These are phyloP conservation scores for Malurus splendens DNA, from an alignment of 2,797 vertebrate genomes.

Conservation along the genomic window DNA sequence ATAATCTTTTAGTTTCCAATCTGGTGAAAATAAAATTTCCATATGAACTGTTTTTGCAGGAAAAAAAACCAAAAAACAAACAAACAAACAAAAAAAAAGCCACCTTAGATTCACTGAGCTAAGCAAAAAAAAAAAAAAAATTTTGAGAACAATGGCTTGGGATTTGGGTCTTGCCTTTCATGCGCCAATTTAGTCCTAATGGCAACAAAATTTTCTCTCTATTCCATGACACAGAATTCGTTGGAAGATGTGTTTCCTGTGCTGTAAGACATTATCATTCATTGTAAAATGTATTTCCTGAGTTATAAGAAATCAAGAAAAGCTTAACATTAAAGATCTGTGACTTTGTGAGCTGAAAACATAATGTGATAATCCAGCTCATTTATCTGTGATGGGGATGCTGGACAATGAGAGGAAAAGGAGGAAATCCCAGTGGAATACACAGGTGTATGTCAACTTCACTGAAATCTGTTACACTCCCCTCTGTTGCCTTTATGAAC, in stretches of 20 bases:
- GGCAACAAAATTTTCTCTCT: background rate
- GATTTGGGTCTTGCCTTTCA: background rate
- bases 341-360: background rate
- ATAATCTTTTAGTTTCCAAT: background rate
- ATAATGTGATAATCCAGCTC: background rate
- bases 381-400: background rate
- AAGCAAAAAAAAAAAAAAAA: background rate
- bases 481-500: background rate
- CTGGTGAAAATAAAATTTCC: background rate
- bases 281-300: background rate
- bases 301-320: background rate
- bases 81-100: background rate
- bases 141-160: background rate
- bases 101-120: background rate
- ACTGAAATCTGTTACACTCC: background rate
- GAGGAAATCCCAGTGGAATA: background rate
- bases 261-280: background rate
- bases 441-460: background rate
- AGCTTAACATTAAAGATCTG: background rate
- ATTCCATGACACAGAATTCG: background rate
- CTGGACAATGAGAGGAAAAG: conserved; percentile 1
- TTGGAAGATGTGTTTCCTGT: background rate
- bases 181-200: background rate
- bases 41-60: background rate
- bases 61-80: too few relatives aligned